Conservation (phyloP, 1,140 invertebrate genomes). For the Camponotus pennsylvanicus region DNA sequence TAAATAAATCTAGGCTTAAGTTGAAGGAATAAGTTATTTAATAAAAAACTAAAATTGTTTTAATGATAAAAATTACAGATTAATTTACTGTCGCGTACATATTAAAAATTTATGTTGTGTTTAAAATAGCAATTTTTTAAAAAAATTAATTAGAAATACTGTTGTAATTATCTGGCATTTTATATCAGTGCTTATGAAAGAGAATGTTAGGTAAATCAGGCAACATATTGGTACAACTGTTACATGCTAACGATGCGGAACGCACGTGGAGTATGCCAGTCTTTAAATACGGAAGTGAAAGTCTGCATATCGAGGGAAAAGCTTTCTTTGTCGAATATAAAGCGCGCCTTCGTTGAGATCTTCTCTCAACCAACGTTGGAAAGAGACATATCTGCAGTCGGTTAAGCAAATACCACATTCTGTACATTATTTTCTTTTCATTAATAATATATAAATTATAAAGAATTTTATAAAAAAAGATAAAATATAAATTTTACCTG, state of each 20-base stretch:
- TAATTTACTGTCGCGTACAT: not conserved
- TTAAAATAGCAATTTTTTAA: not conserved
- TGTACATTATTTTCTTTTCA: not conserved
- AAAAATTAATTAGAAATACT: not conserved
- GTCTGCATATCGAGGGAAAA: conserved; percentile 73
- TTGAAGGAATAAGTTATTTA: not conserved
- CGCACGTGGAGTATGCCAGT: conserved; percentile 59
- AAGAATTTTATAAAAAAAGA: not conserved
- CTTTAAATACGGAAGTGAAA: conserved; percentile 81
- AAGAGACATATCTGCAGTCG: conserved; percentile 29
- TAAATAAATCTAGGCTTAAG: not conserved
- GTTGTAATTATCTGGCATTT: not conserved
- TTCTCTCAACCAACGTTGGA: not conserved
- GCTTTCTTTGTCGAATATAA: conserved; percentile 71
- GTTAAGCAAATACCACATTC: conserved; percentile 13
- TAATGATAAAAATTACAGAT: not conserved
- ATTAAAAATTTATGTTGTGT: not conserved
- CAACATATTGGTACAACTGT: conserved; percentile 24
- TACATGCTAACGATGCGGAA: conserved; percentile 62
- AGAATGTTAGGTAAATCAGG: conserved; percentile 27
- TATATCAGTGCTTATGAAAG: not conserved
- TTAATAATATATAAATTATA: not conserved
- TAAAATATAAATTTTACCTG: not conserved
- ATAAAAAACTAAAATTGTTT: conserved; percentile 1
- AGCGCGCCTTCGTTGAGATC: conserved; percentile 20